A percentile compares a stretch with the other conserved stretches of the same genome.
These are phyloP conservation scores for Pogonus chalceus DNA, from an alignment of 1,140 invertebrate genomes.

Conservation along the genomic window DNA sequence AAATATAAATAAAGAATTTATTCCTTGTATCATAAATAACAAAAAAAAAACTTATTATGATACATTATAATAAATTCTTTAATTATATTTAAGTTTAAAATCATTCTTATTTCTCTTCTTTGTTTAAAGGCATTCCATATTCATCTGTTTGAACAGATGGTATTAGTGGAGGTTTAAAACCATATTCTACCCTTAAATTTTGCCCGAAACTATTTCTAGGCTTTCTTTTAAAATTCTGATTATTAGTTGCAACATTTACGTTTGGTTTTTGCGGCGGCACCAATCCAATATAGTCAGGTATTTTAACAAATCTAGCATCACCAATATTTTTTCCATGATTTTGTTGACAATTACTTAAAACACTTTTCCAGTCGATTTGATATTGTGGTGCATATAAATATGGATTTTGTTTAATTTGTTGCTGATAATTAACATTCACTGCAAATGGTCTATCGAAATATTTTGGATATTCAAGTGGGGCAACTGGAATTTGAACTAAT, in stretches of 20 bases:
- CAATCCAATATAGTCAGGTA: conserved; percentile 33
- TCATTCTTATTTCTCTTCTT: conserved; percentile 20
- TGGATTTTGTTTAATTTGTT: conserved; percentile 14
- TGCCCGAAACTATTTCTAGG: conserved; percentile 44
- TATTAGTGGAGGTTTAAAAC: conserved; percentile 67
- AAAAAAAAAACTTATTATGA: too few species aligned
- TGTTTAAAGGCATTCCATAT: conserved; percentile 46
- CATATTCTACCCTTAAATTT: conserved; percentile 65
- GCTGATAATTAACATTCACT: conserved; percentile 6
- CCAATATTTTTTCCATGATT: background rate
- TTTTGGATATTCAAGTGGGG: background rate
- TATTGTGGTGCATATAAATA: conserved; percentile 22
- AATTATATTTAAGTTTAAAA: background rate
- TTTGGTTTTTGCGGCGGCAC: conserved; percentile 30
- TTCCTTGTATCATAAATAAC: background rate
- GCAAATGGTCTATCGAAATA: conserved; percentile 10
- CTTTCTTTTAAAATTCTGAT: conserved; percentile 16
- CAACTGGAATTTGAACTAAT: background rate
- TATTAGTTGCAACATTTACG: conserved; percentile 6
- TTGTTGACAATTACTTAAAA: conserved; percentile 9
- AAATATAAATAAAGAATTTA: background rate
- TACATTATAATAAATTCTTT: too few species aligned
- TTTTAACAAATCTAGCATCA: conserved; percentile 15
- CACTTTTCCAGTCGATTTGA: conserved; percentile 12
- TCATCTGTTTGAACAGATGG: conserved; percentile 73